These are phyloP conservation scores for Pangasius macronema DNA, from an alignment of 2,797 vertebrate genomes.

Conservation along the genomic window DNA sequence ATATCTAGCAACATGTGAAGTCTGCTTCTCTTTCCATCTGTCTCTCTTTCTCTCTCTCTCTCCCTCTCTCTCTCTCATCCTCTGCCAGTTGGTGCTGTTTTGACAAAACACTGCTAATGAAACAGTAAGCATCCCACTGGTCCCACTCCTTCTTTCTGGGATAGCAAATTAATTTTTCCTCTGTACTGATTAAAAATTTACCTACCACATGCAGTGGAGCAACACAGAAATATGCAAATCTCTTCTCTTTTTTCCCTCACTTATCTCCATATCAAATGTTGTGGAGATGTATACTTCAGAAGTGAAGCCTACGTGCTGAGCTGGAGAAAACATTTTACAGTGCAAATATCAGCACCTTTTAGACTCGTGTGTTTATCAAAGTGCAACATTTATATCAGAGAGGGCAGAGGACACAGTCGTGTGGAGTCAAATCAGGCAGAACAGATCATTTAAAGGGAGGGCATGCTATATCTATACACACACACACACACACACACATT, in stretches of 20 bases:
- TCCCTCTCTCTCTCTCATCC: slow-evolving; percentile 38
- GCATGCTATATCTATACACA: slow-evolving; percentile 34
- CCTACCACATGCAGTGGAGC: slow-evolving; percentile 72
- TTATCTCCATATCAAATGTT: slow-evolving; percentile 66
- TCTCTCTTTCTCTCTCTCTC: slow-evolving; percentile 15
- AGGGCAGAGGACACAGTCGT: slow-evolving; percentile 64
- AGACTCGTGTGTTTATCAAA: slow-evolving; percentile 78
- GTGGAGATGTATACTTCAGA: slow-evolving; percentile 59
- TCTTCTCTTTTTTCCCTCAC: slow-evolving; percentile 63
- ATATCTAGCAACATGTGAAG: slow-evolving; percentile 30
- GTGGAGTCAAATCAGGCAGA: slow-evolving; percentile 48
- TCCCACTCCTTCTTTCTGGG: slow-evolving; percentile 60
- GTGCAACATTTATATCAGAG: slow-evolving; percentile 77
- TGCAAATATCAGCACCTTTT: slow-evolving; percentile 71
- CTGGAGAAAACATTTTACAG: slow-evolving; percentile 55
- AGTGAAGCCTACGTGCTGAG: slow-evolving; percentile 51
- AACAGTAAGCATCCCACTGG: slow-evolving; percentile 63
- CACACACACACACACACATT: neutral
- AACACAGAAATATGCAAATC: slow-evolving; percentile 75
- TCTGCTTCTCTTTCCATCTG: slow-evolving; percentile 9
- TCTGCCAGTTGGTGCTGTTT: slow-evolving; percentile 58
- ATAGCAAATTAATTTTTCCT: slow-evolving; percentile 74
- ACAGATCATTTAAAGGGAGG: slow-evolving; percentile 48
- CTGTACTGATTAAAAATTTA: slow-evolving; percentile 75
- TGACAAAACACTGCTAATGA: slow-evolving; percentile 70